Conservation (phyloP, 2,888 invertebrate species). For the Hipparchia sbordonii region DNA sequence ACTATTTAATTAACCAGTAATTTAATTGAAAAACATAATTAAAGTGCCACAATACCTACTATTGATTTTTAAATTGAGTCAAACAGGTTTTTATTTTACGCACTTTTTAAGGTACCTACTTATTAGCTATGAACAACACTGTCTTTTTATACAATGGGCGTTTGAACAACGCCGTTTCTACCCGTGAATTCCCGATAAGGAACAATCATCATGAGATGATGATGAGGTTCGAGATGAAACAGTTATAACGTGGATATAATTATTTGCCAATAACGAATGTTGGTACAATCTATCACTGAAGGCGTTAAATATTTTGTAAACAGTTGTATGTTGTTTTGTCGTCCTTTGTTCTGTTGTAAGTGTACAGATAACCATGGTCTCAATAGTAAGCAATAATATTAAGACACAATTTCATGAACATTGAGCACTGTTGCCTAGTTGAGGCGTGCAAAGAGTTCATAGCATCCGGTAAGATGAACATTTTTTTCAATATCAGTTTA, state of each 20-base stretch:
- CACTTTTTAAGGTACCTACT: neutral
- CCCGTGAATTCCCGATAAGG: neutral
- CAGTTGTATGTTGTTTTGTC: conserved; percentile 18
- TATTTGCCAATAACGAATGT: conserved; percentile 13
- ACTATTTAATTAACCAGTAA: neutral
- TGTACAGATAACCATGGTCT: too few species aligned
- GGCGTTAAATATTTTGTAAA: conserved; percentile 34
- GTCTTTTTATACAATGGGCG: too few species aligned
- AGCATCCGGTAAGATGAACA: too few species aligned
- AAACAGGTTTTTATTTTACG: neutral
- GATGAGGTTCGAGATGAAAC: neutral
- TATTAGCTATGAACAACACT: neutral
- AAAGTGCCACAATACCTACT: too few species aligned
- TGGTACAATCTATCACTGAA: conserved; percentile 22
- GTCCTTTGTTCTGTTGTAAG: conserved; percentile 1
- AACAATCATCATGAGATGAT: neutral
- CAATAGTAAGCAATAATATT: too few species aligned
- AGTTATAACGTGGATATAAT: neutral
- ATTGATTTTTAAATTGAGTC: neutral
- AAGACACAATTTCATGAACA: too few species aligned
- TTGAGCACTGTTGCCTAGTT: too few species aligned
- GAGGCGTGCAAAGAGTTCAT: too few species aligned
- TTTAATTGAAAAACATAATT: neutral
- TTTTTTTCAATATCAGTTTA: too few species aligned
- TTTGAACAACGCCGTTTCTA: neutral